These are phyloP conservation scores for Steatocranus sp. DNA, from an alignment of 2,797 vertebrate genomes.

Conservation along the genomic window DNA sequence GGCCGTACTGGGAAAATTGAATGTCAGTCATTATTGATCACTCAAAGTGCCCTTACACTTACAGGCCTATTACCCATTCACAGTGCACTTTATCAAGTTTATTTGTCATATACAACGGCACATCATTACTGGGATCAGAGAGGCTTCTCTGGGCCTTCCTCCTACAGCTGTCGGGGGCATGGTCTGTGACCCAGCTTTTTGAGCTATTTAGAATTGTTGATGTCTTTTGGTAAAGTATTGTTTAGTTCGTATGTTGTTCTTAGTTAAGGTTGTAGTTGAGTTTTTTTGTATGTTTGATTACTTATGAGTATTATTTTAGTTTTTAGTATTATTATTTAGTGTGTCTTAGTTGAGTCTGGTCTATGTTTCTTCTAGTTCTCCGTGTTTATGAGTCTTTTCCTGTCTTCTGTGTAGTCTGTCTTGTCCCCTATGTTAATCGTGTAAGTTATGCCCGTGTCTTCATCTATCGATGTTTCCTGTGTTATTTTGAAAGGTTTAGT, in stretches of 20 bases:
- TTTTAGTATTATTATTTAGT: neutral
- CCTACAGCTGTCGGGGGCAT: neutral
- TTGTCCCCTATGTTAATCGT: neutral
- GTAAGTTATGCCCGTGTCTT: neutral
- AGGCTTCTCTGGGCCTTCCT: neutral
- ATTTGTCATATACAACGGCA: neutral
- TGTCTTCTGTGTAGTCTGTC: neutral
- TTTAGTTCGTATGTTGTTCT: neutral
- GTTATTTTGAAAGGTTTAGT: neutral
- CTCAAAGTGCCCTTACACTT: neutral
- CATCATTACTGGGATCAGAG: neutral
- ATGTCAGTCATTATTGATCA: neutral
- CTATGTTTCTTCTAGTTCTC: neutral
- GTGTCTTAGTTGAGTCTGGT: neutral
- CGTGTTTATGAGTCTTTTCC: neutral
- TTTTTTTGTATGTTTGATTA: neutral
- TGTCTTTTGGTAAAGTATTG: neutral
- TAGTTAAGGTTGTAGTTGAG: neutral
- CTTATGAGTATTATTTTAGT: neutral
- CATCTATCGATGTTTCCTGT: neutral
- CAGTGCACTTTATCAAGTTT: neutral
- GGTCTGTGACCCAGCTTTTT: neutral
- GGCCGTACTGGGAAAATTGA: neutral
- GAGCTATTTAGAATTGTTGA: neutral
- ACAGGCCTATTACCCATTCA: neutral